Conservation (phyloP, 1,140 invertebrate species). For the Littorina saxatilis region DNA sequence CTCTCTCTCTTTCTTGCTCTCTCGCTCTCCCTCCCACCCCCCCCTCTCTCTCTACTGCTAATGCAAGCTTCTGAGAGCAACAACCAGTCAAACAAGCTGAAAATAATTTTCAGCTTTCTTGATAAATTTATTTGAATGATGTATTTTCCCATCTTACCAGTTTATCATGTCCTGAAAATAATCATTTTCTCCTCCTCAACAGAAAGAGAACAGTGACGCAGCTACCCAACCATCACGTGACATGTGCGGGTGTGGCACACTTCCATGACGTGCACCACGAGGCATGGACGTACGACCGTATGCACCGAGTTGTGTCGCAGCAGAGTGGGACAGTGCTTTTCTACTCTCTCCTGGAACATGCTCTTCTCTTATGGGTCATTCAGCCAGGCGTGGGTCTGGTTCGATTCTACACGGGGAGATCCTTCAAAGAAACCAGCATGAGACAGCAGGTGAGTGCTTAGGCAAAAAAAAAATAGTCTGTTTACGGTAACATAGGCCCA, state of each 20-base stretch:
- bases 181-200: background rate
- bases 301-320: conserved; percentile 60
- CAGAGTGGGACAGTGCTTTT: conserved; percentile 70
- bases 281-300: conserved; percentile 61
- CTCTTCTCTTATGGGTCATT: conserved; percentile 69
- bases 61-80: no score
- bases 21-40: no score
- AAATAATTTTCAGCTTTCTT: no score
- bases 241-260: conserved; percentile 35
- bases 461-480: no score
- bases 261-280: conserved; percentile 47
- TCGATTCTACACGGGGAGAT: conserved; percentile 62
- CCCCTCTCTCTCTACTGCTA: no score
- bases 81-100: no score
- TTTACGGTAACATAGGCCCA: no score
- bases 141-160: no score
- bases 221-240: conserved; percentile 53
- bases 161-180: no score
- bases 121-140: no score
- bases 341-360: conserved; percentile 62
- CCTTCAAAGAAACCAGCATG: conserved; percentile 51
- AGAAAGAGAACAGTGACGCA: conserved; percentile 57
- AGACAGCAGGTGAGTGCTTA: conserved; percentile 52
- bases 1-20: no score
- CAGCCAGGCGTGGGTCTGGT: conserved; percentile 64